Conservation (phyloP, 2,888 invertebrate genomes). For the Hydraecia micacea region DNA sequence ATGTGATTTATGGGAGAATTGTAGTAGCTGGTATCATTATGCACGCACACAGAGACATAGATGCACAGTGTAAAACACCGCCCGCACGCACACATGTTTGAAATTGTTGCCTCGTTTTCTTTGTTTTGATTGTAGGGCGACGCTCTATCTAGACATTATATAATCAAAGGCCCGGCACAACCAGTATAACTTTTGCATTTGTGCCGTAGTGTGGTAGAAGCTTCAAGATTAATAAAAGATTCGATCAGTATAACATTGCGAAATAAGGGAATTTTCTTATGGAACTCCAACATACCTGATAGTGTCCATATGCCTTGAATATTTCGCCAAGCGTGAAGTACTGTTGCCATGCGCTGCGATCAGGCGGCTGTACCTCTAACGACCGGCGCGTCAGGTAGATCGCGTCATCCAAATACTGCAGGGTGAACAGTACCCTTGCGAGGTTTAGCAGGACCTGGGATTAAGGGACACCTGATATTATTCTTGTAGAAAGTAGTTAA, state of each 20-base stretch:
- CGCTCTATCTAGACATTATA: too few relatives aligned
- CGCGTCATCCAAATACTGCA: conserved; percentile 97
- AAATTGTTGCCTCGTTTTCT: too few relatives aligned
- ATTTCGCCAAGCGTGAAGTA: conserved; percentile 98
- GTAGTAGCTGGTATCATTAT: too few relatives aligned
- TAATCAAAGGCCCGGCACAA: too few relatives aligned
- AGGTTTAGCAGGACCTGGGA: conserved; percentile 93
- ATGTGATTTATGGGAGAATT: too few relatives aligned
- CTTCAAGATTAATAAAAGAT: not conserved
- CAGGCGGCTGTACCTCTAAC: conserved; percentile 95
- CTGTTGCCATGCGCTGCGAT: conserved; percentile 97
- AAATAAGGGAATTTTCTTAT: not conserved
- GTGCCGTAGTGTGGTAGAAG: not conserved
- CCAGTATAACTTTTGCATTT: not conserved
- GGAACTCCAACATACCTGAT: conserved; percentile 83
- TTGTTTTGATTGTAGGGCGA: too few relatives aligned
- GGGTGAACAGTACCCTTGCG: conserved; percentile 95
- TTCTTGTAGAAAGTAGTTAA: not conserved
- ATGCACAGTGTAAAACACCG: too few relatives aligned
- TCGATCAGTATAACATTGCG: not conserved
- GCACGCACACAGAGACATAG: too few relatives aligned
- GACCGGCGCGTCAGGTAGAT: conserved; percentile 96
- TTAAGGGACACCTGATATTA: not conserved
- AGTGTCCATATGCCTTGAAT: conserved; percentile 97
- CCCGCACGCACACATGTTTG: too few relatives aligned